A percentile compares a stretch with the other conserved stretches of the same genome.
Conservation (phyloP, 2,797 vertebrate species). For the Pseudocheirus occidentalis region DNA sequence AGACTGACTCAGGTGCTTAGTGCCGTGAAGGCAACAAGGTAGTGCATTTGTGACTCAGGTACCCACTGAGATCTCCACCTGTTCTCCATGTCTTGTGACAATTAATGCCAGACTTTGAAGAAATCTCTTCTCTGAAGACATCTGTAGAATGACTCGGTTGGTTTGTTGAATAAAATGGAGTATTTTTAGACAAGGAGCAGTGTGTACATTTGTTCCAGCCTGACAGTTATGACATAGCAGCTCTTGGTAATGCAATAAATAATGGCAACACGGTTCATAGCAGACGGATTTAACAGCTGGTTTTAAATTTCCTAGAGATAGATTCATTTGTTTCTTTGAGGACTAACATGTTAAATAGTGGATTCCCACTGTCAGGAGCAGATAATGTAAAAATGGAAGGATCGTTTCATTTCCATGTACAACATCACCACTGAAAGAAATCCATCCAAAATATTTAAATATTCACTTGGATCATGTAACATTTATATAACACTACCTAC, state of each 20-base stretch:
- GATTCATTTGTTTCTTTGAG: neutral
- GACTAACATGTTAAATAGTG: neutral
- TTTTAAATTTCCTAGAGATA: neutral
- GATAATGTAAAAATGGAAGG: neutral
- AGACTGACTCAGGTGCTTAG: neutral
- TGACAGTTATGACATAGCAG: neutral
- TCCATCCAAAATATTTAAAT: neutral
- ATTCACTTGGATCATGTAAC: neutral
- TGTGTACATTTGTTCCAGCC: neutral
- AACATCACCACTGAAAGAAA: neutral
- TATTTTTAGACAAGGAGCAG: neutral
- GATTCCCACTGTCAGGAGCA: neutral
- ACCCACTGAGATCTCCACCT: neutral
- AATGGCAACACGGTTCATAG: neutral
- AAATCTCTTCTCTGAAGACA: slow-evolving; percentile 14
- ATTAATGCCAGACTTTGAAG: neutral
- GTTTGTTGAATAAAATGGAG: neutral
- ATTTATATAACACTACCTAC: neutral
- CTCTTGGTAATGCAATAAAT: neutral
- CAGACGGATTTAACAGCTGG: neutral
- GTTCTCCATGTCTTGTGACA: neutral
- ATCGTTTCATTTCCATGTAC: neutral
- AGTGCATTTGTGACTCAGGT: neutral
- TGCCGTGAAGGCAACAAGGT: neutral
- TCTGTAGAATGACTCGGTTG: neutral